phyloP scores from a whole-genome alignment of 2,797 vertebrate species.

The Typhlichthys subterraneus region DNA sequence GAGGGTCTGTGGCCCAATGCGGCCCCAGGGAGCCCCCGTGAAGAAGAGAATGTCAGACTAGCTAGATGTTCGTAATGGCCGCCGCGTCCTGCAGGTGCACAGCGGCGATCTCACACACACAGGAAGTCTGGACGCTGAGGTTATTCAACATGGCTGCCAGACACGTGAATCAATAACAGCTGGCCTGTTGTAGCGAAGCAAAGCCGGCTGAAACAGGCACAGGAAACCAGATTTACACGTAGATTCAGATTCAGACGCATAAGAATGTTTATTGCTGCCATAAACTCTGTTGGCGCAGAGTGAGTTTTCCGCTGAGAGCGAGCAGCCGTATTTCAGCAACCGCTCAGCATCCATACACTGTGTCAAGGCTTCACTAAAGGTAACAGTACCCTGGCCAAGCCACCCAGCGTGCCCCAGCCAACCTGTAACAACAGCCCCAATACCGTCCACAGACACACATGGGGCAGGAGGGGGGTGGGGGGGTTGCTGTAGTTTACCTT shows the following conservation, averaged over 20 bases:
- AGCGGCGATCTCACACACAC: conserved; percentile 52
- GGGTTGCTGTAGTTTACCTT: conserved; percentile 85
- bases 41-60: not conserved
- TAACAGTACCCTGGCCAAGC: conserved; percentile 45
- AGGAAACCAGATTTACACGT: not conserved
- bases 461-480: conserved; percentile 41
- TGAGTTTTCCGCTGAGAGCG: too few relatives aligned
- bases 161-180: not conserved
- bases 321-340: conserved; percentile 51
- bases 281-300: not conserved
- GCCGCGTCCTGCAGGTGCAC: conserved; percentile 60
- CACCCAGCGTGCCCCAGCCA: conserved; percentile 29
- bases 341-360: conserved; percentile 64
- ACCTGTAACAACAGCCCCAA: conserved; percentile 7
- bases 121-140: conserved; percentile 59
- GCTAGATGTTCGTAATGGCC: conserved; percentile 25
- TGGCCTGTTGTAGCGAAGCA: not conserved
- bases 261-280: not conserved
- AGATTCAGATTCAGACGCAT: not conserved
- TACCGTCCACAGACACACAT: conserved; percentile 43
- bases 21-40: conserved; percentile 12
- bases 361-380: conserved; percentile 53
- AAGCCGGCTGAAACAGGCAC: not conserved
- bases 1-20: conserved; percentile 3
- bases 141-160: conserved; percentile 66